A percentile compares a stretch with the other conserved stretches of the same genome.
Conservation (phyloP, 2,113 vertebrate genomes). For the Fukomys damarensis region DNA sequence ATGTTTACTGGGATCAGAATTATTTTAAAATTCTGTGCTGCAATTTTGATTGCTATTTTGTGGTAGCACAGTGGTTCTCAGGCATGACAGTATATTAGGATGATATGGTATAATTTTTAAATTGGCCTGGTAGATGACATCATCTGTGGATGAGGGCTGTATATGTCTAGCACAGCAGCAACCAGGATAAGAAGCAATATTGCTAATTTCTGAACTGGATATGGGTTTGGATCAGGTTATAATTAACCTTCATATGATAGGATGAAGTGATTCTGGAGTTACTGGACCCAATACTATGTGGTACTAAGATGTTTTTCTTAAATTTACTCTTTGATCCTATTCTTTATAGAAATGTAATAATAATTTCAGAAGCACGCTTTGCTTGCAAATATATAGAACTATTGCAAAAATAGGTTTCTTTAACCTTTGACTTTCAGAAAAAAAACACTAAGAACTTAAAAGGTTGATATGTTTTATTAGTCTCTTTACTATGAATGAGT, state of each 20-base stretch:
- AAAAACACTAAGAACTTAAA: constrained; percentile 34
- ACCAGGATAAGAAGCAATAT: background rate
- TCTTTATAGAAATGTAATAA: background rate
- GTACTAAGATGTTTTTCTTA: background rate
- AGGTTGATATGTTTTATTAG: constrained; percentile 46
- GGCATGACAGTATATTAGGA: background rate
- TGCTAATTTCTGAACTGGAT: background rate
- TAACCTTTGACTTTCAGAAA: background rate
- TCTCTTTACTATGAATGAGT: constrained; percentile 35
- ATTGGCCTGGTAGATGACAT: background rate
- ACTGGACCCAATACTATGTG: background rate
- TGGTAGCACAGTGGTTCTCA: background rate
- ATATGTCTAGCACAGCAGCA: background rate
- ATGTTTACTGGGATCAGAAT: background rate
- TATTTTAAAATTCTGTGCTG: background rate
- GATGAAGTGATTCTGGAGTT: background rate
- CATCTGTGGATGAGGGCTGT: background rate
- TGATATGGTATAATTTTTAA: background rate
- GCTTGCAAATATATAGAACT: background rate
- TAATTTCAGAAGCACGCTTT: background rate
- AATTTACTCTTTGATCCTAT: background rate
- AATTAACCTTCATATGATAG: background rate
- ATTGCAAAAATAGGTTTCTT: background rate
- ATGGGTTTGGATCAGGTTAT: background rate
- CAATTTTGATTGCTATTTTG: background rate